Base-by-base conservation (phyloP, 2,797 vertebrate genomes). In the Holocentrus rufus region DNA sequence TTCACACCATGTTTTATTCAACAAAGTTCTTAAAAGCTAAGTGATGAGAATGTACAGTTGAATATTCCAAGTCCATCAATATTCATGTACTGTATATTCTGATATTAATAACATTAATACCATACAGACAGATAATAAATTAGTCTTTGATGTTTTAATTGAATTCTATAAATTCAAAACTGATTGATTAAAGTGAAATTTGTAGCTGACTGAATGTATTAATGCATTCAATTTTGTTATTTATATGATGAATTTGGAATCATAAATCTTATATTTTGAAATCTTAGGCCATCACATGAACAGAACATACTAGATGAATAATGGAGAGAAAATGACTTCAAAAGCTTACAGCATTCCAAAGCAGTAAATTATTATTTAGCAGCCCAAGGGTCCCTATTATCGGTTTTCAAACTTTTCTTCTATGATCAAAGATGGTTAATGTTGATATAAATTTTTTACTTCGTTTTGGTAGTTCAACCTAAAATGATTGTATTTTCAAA, bases 1-100 rank as follows among this genome's bases (percentile, higher is more conserved):
- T 65, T 20, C 72, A 58, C 14, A 30, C 1, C 55, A 71, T 75
- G n/a, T 77, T 83, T 79, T 63, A 79, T 86, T 86, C 57, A 80
- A 22, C 23, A 23, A 58, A 54, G 13, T 13, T 75, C 11, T 46
- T 49, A 14, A 63, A 69, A 58, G 66, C 14, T 71, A 31, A 81
- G 72, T 18, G 3, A 53, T 78, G 11, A 65, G 64, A 80, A 72
- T 69, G 23, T 30, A 61, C 59, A 44, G 73, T 83, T 67, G 20
- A 10, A 31, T 69, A 34, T 67, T 13, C 50, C 27, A 42, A 23
- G 25, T 81, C 67, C 22, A 77, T 87, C 54, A 81, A 69, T 80
- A 88, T 85, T 84, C 55, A 80, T 70, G 65, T 47, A 7, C 46
- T 25, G 46, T 57, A 42, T 55, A 27, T 22, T 65, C 53, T 27